These are phyloP conservation scores for Chaetodon auriga DNA, from an alignment of 2,113 vertebrate genomes.

Conservation along the genomic window DNA sequence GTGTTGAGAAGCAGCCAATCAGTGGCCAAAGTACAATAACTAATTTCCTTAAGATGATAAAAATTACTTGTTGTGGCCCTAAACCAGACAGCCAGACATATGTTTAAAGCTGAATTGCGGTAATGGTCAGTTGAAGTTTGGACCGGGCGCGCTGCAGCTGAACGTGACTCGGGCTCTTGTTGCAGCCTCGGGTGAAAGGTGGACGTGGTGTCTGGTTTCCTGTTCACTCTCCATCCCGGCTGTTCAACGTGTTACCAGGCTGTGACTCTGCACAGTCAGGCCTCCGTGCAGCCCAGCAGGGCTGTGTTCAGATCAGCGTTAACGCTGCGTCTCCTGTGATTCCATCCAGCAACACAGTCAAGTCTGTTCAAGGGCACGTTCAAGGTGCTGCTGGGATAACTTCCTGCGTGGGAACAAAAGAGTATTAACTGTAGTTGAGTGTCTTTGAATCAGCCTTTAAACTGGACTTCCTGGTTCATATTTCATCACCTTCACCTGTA, in stretches of 20 bases:
- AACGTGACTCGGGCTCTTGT: conserved; percentile 16
- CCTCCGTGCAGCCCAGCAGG: neutral
- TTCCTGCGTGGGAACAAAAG: neutral
- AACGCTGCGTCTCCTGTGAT: neutral
- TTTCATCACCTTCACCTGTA: too few species aligned
- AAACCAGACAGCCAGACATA: too few species aligned
- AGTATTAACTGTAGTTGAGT: neutral
- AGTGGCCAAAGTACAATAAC: neutral
- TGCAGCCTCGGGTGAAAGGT: conserved; percentile 59
- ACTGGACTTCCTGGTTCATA: too few species aligned
- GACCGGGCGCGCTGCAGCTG: neutral
- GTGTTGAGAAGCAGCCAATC: too few species aligned
- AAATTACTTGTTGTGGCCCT: neutral
- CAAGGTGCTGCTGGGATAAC: neutral
- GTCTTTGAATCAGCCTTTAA: neutral
- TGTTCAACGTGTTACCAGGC: neutral
- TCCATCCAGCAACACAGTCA: too few species aligned
- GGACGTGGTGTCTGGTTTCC: conserved; percentile 55
- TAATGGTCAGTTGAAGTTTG: neutral
- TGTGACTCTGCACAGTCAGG: neutral
- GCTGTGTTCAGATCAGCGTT: neutral
- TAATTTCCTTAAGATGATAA: neutral
- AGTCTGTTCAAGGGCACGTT: too few species aligned
- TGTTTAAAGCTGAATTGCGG: too few species aligned
- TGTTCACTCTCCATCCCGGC: conserved; percentile 29